Conservation (phyloP, 2,797 vertebrate genomes). For the Anniella stebbinsi region DNA sequence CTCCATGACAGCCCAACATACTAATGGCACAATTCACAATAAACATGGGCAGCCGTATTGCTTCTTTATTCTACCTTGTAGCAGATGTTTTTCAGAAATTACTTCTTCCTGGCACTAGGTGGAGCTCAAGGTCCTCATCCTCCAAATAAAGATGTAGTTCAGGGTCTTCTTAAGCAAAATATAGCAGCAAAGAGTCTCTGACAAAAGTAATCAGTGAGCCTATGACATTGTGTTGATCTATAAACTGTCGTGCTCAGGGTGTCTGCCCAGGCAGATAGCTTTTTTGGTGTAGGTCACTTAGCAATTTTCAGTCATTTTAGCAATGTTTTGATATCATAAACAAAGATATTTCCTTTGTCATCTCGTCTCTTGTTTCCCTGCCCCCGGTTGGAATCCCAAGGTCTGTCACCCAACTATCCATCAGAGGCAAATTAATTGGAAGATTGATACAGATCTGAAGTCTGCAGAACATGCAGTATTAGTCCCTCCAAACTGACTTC, state of each 20-base stretch:
- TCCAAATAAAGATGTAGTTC: not conserved
- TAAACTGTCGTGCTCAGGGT: not conserved
- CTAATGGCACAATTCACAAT: not conserved
- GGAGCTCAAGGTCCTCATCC: conserved; percentile 67
- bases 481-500: not conserved
- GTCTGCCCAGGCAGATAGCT: not conserved
- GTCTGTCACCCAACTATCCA: not conserved
- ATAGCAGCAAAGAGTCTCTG: not conserved
- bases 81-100: not conserved
- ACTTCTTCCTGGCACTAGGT: conserved; percentile 62
- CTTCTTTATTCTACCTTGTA: not conserved
- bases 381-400: not conserved
- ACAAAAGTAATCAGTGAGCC: conserved; percentile 8
- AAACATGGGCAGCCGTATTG: not conserved
- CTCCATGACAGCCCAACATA: too few species aligned
- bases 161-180: not conserved
- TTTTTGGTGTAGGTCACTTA: not conserved
- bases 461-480: not conserved
- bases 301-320: conserved; percentile 6
- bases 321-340: not conserved
- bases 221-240: not conserved
- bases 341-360: not conserved
- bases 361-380: not conserved
- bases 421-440: not conserved
- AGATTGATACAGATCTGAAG: too few species aligned